These are phyloP conservation scores for Ctenochaetus hawaiiensis DNA, from an alignment of 2,797 vertebrate species.

Conservation along the genomic window DNA sequence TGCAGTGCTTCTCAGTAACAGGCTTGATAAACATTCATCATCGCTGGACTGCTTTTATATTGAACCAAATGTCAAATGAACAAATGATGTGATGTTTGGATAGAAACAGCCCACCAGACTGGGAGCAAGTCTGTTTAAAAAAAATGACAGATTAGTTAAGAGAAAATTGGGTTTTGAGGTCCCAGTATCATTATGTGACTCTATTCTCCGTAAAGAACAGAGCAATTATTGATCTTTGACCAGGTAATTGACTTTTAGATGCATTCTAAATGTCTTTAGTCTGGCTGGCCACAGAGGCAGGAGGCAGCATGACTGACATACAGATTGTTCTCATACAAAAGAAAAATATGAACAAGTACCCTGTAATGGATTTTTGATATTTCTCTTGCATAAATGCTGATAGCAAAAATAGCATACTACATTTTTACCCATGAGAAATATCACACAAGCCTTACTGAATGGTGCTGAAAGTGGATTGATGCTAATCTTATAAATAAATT, in stretches of 20 bases:
- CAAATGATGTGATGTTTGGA: conserved; percentile 39
- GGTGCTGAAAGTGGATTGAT: neutral
- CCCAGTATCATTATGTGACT: conserved; percentile 45
- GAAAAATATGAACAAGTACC: neutral
- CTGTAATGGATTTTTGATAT: neutral
- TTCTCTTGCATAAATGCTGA: neutral
- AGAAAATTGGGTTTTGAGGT: conserved; percentile 57
- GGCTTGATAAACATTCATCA: conserved; percentile 32
- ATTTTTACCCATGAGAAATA: neutral
- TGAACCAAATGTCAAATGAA: conserved; percentile 52
- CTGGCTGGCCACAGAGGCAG: neutral
- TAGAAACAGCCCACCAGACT: conserved; percentile 27
- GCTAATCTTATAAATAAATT: neutral
- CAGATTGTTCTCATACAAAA: neutral
- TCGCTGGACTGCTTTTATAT: conserved; percentile 28
- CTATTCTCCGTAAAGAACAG: conserved; percentile 37
- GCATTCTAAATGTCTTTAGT: conserved; percentile 47
- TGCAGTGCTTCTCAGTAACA: conserved; percentile 21
- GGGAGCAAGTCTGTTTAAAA: conserved; percentile 27
- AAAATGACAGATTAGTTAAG: conserved; percentile 48
- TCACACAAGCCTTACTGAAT: neutral
- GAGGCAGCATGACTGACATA: neutral
- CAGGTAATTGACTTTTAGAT: conserved; percentile 67
- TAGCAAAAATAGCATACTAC: too few relatives aligned
- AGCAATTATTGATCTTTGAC: conserved; percentile 60